A percentile compares a stretch with the other conserved stretches of the same genome.
These are phyloP conservation scores for Drosophila grimshawi DNA, from an alignment of 1,140 invertebrate species.

Conservation along the genomic window DNA sequence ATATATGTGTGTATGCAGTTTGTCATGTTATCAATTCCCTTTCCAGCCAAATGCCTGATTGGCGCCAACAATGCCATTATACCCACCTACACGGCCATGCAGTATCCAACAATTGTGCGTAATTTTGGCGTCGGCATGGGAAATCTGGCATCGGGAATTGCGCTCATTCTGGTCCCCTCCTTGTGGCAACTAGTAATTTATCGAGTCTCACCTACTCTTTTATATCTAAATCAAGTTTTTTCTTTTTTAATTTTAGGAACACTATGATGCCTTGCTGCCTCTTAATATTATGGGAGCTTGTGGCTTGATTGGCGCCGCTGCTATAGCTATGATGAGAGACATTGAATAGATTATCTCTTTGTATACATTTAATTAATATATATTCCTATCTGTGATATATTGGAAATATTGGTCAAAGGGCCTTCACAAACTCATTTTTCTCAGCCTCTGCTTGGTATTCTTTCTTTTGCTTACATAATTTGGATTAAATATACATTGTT, in stretches of 20 bases:
- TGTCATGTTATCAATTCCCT: background rate
- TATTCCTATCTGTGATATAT: slow-evolving; percentile 72
- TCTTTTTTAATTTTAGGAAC: slow-evolving; percentile 59
- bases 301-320: slow-evolving; percentile 87
- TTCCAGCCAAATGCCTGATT: slow-evolving; percentile 87
- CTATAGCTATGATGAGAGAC: slow-evolving; percentile 86
- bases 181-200: slow-evolving; percentile 89
- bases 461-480: slow-evolving; percentile 29
- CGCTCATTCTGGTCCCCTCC: slow-evolving; percentile 89
- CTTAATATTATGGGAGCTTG: slow-evolving; percentile 87
- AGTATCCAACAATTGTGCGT: slow-evolving; percentile 90
- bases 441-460: slow-evolving; percentile 33
- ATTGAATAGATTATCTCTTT: slow-evolving; percentile 36
- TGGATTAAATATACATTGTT: slow-evolving; percentile 40
- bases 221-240: background rate
- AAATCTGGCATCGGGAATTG: slow-evolving; percentile 89
- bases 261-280: slow-evolving; percentile 86
- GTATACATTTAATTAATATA: slow-evolving; percentile 14
- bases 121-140: slow-evolving; percentile 90
- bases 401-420: slow-evolving; percentile 52
- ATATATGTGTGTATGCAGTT: background rate
- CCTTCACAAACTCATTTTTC: slow-evolving; percentile 48
- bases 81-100: slow-evolving; percentile 89
- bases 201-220: background rate
- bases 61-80: slow-evolving; percentile 89